Conservation (phyloP, 2,888 invertebrate species). For the Steromphala cineraria region DNA sequence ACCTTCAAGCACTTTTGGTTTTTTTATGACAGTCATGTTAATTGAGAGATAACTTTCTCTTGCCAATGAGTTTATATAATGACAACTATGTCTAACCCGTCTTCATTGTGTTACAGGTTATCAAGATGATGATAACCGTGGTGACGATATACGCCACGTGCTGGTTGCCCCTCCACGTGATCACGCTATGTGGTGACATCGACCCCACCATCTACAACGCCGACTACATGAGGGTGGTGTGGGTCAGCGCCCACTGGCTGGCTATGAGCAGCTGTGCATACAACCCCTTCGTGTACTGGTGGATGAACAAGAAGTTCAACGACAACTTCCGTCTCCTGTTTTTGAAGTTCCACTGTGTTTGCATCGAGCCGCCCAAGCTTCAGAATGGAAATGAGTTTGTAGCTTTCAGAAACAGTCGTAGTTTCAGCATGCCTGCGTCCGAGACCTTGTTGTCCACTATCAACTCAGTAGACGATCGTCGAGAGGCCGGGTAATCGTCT, state of each 20-base stretch:
- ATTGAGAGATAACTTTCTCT: no score
- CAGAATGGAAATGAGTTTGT: not conserved
- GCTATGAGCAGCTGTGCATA: slow-evolving; percentile 99
- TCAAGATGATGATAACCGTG: slow-evolving; percentile 90
- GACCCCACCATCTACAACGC: slow-evolving; percentile 46
- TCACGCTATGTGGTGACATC: slow-evolving; percentile 84
- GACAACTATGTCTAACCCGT: no score
- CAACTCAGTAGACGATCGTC: not conserved
- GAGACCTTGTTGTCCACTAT: slow-evolving; percentile 13
- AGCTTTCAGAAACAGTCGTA: not conserved
- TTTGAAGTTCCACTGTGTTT: slow-evolving; percentile 6
- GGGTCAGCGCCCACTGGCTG: slow-evolving; percentile 81
- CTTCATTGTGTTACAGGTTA: slow-evolving; percentile 49
- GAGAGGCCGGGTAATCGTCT: not conserved
- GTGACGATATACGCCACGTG: slow-evolving; percentile 94
- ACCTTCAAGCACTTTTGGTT: no score
- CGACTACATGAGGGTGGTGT: slow-evolving; percentile 42
- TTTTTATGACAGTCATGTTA: no score
- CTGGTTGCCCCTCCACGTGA: slow-evolving; percentile 94
- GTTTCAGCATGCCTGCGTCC: slow-evolving; percentile 16
- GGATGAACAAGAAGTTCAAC: slow-evolving; percentile 89
- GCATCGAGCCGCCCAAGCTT: not conserved
- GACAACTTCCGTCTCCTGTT: slow-evolving; percentile 20
- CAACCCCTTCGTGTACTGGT: slow-evolving; percentile 95
- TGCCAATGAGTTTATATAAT: no score